Evolutionary conservation across 2,113 vertebrate genomes (phyloP).

Genomic region (Tetraodon nigroviridis): DNA sequence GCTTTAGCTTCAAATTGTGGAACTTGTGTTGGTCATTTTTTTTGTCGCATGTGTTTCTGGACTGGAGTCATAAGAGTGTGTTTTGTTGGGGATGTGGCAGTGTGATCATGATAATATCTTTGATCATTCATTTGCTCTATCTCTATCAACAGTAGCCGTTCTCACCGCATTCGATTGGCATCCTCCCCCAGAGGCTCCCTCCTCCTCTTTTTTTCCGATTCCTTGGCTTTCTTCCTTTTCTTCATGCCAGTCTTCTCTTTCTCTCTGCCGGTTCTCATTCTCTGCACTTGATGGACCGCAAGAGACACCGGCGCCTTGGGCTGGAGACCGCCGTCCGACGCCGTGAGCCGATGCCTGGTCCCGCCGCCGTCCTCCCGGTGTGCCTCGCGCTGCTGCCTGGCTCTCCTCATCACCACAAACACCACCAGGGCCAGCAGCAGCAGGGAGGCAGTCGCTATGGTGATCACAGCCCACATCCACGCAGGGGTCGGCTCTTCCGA

Average conservation of each 20-base stretch:
- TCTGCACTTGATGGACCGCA: slow-evolving; percentile 42
- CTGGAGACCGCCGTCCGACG: slow-evolving; percentile 50
- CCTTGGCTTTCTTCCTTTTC: slow-evolving; percentile 75
- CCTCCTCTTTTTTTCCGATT: slow-evolving; percentile 73
- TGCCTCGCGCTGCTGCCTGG: slow-evolving; percentile 51
- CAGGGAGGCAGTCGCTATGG: slow-evolving; percentile 63
- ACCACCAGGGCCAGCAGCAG: slow-evolving; percentile 60
- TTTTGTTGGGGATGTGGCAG: too few relatives aligned
- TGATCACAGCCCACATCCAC: slow-evolving; percentile 72
- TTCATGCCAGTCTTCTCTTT: slow-evolving; percentile 62
- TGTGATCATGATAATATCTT: too few relatives aligned
- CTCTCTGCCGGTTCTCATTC: slow-evolving; percentile 48
- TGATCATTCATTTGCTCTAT: too few relatives aligned
- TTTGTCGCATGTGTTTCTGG: too few relatives aligned
- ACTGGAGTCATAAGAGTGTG: too few relatives aligned
- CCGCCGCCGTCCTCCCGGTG: slow-evolving; percentile 41
- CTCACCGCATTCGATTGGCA: slow-evolving; percentile 82
- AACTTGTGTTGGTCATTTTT: too few relatives aligned
- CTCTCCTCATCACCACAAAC: slow-evolving; percentile 70
- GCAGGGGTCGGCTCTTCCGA: slow-evolving; percentile 45
- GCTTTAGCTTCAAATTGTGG: neutral
- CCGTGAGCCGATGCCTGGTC: slow-evolving; percentile 9
- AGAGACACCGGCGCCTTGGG: slow-evolving; percentile 49
- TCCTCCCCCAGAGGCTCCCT: slow-evolving; percentile 86
- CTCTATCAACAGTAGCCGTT: neutral